Base-by-base conservation (phyloP, 2,888 invertebrate genomes). In the Nymphalis polychloros region DNA sequence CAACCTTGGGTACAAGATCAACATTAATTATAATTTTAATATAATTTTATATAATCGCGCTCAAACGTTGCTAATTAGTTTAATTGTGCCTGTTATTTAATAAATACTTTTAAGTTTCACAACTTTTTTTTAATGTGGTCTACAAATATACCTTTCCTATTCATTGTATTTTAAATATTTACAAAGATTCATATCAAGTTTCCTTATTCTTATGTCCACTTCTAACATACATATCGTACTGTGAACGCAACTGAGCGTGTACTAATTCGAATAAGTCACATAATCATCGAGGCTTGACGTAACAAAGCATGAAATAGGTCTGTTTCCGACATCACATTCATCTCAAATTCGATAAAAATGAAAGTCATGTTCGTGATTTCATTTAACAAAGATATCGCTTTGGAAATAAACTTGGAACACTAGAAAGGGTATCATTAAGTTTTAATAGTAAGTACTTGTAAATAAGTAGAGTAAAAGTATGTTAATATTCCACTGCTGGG, bases 241-340 rank as follows among this genome's bases (percentile, higher is more conserved):
- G 19, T 20, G 50, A 50, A n/a, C 48, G 17, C 8, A 50, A 19
- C 50, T 50, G 35, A 31, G 35, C 31, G 35, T 20, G 27, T 35
- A 17, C n/a, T 35, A 17, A 63, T 52, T 63, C 63, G 41, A 59
- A 67, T 52, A 63, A 63, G n/a, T 53, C 63, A 47, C 63, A 53
- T 53, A 53, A 55, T 67, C 63, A 70, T 61, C 20, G 46, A 31
- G 41, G 48, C 35, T 55, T 31, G 31, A 46, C 63, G 69, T 62
- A 67, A 67, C 67, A 67, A 67, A 59, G 63, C 66, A 63, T 67
- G 65, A 69, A 63, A 63, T 66, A 53, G 52, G 46, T 57, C 60
- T 67, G 63, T 64, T 63, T 63, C 35, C 57, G 60, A 59, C 55
- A 55, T 50, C 31, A 60, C 48, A 63, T 70, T 60, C 57, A 63